Evolutionary conservation across 2,113 vertebrate species (phyloP).

Genomic region (Dicaeum eximium): DNA sequence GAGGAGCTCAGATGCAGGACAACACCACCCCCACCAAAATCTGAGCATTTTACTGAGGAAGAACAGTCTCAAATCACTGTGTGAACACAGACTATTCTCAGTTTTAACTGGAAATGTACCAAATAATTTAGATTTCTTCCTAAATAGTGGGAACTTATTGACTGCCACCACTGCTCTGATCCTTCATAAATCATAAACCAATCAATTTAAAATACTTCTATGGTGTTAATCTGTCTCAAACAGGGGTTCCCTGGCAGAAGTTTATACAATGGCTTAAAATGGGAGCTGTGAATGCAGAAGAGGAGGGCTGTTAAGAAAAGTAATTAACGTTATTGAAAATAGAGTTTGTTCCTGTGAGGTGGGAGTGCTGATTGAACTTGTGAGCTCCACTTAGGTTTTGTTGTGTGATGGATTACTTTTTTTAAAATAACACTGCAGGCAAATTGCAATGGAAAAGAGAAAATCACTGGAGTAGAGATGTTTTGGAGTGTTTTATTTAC

Average conservation of each 20-base stretch:
- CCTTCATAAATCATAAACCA: neutral
- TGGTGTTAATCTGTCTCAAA: neutral
- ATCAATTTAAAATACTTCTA: neutral
- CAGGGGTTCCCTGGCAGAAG: neutral
- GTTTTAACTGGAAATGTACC: neutral
- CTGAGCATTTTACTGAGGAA: neutral
- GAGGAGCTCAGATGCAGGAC: neutral
- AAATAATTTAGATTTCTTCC: neutral
- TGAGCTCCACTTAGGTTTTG: neutral
- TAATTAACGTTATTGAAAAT: conserved; percentile 14
- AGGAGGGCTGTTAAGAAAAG: neutral
- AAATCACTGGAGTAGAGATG: neutral
- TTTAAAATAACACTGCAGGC: neutral
- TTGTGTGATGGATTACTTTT: neutral
- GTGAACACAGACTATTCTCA: neutral
- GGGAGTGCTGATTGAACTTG: neutral
- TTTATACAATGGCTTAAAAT: neutral
- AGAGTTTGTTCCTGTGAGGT: conserved; percentile 15
- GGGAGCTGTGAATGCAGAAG: neutral
- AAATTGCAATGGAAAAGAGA: neutral
- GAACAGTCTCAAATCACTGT: neutral
- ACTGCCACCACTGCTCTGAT: neutral
- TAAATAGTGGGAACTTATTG: neutral
- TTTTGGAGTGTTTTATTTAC: neutral
- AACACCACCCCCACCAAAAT: neutral